Evolutionary conservation across 2,888 invertebrate genomes (phyloP).

Genomic region (Bombylius major): DNA sequence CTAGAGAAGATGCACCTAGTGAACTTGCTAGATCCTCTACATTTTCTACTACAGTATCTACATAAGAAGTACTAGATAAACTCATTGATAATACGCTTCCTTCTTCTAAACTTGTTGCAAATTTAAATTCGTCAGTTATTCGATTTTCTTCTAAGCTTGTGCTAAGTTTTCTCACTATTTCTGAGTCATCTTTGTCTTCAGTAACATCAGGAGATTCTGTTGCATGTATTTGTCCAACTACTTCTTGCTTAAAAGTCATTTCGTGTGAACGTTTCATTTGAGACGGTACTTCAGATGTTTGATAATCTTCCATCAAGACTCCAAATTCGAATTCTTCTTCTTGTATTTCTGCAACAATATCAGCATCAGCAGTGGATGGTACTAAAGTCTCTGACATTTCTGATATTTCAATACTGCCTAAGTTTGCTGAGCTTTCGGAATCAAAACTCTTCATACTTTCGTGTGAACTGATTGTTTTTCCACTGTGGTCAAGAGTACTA

Average conservation of each 20-base stretch:
- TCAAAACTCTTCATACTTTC: constrained; percentile 84
- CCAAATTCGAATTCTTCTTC: constrained; percentile 32
- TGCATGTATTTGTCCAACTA: constrained; percentile 29
- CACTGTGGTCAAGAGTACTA: constrained; percentile 49
- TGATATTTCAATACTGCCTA: constrained; percentile 80
- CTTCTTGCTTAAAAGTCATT: constrained; percentile 70
- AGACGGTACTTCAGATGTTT: constrained; percentile 42
- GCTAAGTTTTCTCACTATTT: constrained; percentile 30
- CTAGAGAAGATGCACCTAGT: constrained; percentile 31
- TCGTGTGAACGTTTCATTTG: constrained; percentile 81
- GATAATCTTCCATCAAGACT: constrained; percentile 45
- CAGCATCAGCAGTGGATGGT: constrained; percentile 67
- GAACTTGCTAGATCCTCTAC: constrained; percentile 32
- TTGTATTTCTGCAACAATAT: constrained; percentile 38
- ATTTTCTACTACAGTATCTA: constrained; percentile 36
- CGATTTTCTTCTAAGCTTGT: constrained; percentile 34
- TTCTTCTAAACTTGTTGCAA: constrained; percentile 46
- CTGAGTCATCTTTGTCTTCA: constrained; percentile 26
- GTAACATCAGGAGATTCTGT: constrained; percentile 20
- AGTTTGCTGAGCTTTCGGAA: constrained; percentile 77
- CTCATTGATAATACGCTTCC: constrained; percentile 45
- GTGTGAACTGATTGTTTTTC: constrained; percentile 53
- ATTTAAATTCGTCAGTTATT: constrained; percentile 37
- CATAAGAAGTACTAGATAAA: constrained; percentile 45
- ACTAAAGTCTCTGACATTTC: constrained; percentile 88